Evolutionary conservation across 2,888 invertebrate genomes (phyloP).

Genomic region (Trichopria drosophilae): DNA sequence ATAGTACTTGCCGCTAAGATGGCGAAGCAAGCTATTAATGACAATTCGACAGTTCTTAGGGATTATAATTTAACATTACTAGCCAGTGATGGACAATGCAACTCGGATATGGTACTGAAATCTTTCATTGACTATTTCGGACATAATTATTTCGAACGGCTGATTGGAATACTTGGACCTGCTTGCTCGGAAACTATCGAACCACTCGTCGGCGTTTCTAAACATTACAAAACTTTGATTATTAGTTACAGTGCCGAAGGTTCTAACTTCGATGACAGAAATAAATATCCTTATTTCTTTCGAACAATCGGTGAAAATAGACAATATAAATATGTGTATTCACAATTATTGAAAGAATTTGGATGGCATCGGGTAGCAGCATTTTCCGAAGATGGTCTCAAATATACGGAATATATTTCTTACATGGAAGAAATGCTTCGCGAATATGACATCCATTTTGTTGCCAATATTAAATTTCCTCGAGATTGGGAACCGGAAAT

Average conservation of each 20-base stretch:
- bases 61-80: conserved; percentile 66
- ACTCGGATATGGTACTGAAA: conserved; percentile 74
- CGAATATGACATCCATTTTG: conserved; percentile 66
- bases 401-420: conserved; percentile 76
- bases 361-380: conserved; percentile 76
- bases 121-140: conserved; percentile 73
- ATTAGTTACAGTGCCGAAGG: conserved; percentile 82
- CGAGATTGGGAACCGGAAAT: conserved; percentile 62
- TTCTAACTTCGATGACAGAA: conserved; percentile 69
- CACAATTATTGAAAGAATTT: conserved; percentile 63
- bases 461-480: conserved; percentile 72
- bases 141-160: conserved; percentile 61
- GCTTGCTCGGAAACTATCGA: conserved; percentile 82
- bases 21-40: conserved; percentile 69
- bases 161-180: conserved; percentile 76
- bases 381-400: conserved; percentile 78
- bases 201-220: conserved; percentile 76
- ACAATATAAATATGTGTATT: conserved; percentile 71
- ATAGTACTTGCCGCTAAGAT: conserved; percentile 66
- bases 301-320: conserved; percentile 78
- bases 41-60: conserved; percentile 62
- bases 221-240: conserved; percentile 71
- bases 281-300: conserved; percentile 77
- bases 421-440: conserved; percentile 70
- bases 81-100: conserved; percentile 69